phyloP scores from a whole-genome alignment of 2,888 invertebrate genomes.

The Phlogophora meticulosa region DNA sequence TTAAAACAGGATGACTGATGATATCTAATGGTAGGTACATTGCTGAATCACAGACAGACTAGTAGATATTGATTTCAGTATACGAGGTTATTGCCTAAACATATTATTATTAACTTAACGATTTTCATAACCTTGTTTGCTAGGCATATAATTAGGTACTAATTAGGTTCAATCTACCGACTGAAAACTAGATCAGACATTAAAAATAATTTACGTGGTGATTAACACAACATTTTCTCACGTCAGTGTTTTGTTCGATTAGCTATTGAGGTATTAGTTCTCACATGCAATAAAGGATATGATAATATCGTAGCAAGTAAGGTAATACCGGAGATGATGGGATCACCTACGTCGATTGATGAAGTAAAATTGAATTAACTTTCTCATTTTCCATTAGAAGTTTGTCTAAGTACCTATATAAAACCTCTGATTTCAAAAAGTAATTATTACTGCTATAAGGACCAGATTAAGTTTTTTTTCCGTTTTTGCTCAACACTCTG shows the following conservation, averaged over 20 bases:
- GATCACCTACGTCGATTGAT: too few species aligned
- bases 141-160: conserved; percentile 19
- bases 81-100: conserved; percentile 42
- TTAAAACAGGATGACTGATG: background rate
- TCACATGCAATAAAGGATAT: too few species aligned
- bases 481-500: background rate
- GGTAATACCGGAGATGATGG: too few species aligned
- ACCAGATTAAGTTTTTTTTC: too few species aligned
- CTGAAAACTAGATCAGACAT: conserved; percentile 32
- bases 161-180: conserved; percentile 22
- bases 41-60: background rate
- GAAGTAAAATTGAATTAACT: too few species aligned
- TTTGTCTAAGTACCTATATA: too few species aligned
- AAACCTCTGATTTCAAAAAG: too few species aligned
- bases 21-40: background rate
- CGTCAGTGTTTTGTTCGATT: conserved; percentile 7
- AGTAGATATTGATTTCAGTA: conserved; percentile 51
- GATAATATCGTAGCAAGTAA: too few species aligned
- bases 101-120: background rate
- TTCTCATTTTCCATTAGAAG: too few species aligned
- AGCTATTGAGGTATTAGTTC: background rate
- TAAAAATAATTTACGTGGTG: conserved; percentile 22
- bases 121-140: conserved; percentile 41
- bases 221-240: conserved; percentile 25
- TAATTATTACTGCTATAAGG: background rate